Evolutionary conservation across 2,797 vertebrate genomes (phyloP), one percentile per base, ranked within the genome.

Genomic region (Crenichthys baileyi): DNA sequence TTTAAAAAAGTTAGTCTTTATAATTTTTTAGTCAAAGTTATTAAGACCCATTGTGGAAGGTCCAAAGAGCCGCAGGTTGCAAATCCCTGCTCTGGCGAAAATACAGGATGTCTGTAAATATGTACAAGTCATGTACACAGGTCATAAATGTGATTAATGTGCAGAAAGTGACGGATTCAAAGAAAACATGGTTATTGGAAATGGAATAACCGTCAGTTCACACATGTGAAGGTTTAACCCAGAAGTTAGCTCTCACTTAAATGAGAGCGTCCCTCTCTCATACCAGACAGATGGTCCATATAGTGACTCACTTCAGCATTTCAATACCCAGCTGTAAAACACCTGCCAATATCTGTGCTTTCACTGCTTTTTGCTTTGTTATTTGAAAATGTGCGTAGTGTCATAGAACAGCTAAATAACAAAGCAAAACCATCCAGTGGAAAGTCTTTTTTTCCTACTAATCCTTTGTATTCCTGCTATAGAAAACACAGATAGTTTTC

Each of bases 261-360:
- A 90, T 81, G 41, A 77, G 68, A 1, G 0, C 51, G 82, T 75
- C 26, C 56, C 68, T 61, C 70, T 85, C 67, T 89, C 90, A 91
- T 84, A 87, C 79, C 87, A 89, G 87, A 84, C 87, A 89, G 84
- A 81, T 78, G 53, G 77, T 88, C 81, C 55, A 39, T 61, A 50
- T 29, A 58, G 36, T 67, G 85, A 81, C 76, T 92, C 82, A 89
- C 79, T 83, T 75, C 78, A 73, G 61, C 11, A 13, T 82, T 79
- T 76, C 79, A 79, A 24, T 41, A 1, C 15, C 79, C 88, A 92
- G 86, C 90, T 92, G 91, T 39, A 51, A 22, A 87, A 90, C 90
- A 93, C 73, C 88, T 91, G 90, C 87, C 78, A 56, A 78, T 65
- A 84, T 79, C 81, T 75, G 65, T 68, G 26, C 58, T 84, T 78